These are phyloP conservation scores for Melangyna quadrimaculata DNA, from an alignment of 2,888 invertebrate genomes.

Conservation along the genomic window DNA sequence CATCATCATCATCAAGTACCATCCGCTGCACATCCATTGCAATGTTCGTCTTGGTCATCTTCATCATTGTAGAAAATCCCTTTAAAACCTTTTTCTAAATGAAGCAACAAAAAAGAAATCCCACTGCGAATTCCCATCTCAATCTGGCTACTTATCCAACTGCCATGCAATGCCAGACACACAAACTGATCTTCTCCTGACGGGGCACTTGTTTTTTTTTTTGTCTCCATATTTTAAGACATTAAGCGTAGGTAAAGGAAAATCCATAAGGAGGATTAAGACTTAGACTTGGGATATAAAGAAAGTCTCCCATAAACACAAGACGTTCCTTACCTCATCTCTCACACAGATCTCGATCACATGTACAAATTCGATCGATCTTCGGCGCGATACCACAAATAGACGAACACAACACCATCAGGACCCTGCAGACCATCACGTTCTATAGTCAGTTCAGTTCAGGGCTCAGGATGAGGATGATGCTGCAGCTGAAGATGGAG, in stretches of 20 bases:
- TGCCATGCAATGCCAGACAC: slow-evolving; percentile 28
- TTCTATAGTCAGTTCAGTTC: too few relatives aligned
- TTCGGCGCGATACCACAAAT: slow-evolving; percentile 57
- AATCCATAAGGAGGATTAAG: slow-evolving; percentile 10
- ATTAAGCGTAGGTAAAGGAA: neutral
- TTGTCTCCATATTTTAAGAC: neutral
- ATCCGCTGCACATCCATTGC: slow-evolving; percentile 1
- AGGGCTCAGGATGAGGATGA: slow-evolving; percentile 38
- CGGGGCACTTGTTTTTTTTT: neutral
- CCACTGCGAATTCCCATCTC: slow-evolving; percentile 32
- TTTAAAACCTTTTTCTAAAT: slow-evolving; percentile 36
- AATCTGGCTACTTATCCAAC: slow-evolving; percentile 56
- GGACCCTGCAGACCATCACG: slow-evolving; percentile 6
- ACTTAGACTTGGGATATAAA: slow-evolving; percentile 1
- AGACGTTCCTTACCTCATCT: slow-evolving; percentile 35
- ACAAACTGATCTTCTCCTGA: slow-evolving; percentile 24
- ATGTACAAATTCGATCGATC: slow-evolving; percentile 69
- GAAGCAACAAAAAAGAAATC: slow-evolving; percentile 59
- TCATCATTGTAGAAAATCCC: slow-evolving; percentile 16
- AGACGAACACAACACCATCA: slow-evolving; percentile 33
- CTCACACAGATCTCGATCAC: slow-evolving; percentile 63
- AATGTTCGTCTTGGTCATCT: neutral
- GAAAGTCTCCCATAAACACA: slow-evolving; percentile 9
- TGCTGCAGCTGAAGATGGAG: slow-evolving; percentile 18
- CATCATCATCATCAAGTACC: slow-evolving; percentile 19